Evolutionary conservation across 1,140 invertebrate genomes (phyloP).

Genomic region (Procambarus virginalis): DNA sequence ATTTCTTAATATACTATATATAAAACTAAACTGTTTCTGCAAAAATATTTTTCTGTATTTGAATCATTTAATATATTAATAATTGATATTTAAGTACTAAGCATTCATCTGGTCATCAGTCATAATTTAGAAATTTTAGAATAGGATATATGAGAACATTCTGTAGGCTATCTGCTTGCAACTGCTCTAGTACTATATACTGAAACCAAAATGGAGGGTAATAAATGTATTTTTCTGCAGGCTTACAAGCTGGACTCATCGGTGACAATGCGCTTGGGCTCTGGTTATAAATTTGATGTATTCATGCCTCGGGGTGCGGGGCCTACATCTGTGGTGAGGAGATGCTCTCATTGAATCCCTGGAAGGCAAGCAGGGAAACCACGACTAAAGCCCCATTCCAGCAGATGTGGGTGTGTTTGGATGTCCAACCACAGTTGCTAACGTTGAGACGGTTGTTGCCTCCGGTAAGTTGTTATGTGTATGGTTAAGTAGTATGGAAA

Average conservation of each 20-base stretch:
- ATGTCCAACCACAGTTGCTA: constrained; percentile 97
- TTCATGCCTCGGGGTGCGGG: constrained; percentile 97
- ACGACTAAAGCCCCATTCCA: constrained; percentile 98
- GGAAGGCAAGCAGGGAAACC: constrained; percentile 99
- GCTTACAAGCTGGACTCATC: constrained; percentile 96
- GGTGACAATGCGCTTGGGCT: constrained; percentile 98
- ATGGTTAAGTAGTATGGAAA: no score
- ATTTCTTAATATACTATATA: no score
- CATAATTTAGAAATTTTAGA: no score
- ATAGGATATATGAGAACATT: no score
- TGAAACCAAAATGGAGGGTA: neutral
- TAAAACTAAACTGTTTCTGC: no score
- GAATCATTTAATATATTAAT: no score
- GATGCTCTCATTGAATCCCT: constrained; percentile 98
- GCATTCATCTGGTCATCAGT: no score
- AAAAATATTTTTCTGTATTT: no score
- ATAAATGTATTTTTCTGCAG: constrained; percentile 74
- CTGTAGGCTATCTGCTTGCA: no score
- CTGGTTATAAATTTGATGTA: constrained; percentile 98
- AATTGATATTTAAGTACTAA: no score
- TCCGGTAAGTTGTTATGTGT: constrained; percentile 81
- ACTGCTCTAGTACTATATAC: no score
- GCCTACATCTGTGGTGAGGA: constrained; percentile 99
- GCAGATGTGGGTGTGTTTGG: constrained; percentile 99
- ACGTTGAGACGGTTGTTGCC: constrained; percentile 99